These are phyloP conservation scores for Metopolophium dirhodum DNA, from an alignment of 1,140 invertebrate genomes.

Conservation along the genomic window DNA sequence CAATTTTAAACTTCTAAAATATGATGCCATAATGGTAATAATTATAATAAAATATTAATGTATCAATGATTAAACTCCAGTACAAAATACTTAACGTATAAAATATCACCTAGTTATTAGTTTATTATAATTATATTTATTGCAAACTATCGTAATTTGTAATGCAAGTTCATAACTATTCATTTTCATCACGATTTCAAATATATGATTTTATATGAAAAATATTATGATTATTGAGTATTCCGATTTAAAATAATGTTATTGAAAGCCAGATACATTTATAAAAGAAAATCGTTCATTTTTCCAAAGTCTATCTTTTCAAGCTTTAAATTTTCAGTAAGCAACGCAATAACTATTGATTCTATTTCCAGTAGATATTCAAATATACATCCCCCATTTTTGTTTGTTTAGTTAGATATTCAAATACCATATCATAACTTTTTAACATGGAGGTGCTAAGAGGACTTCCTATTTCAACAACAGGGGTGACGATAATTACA, in stretches of 20 bases:
- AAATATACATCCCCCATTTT: background rate
- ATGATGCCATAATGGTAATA: no score
- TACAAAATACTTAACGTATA: no score
- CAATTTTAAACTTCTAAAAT: no score
- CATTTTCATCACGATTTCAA: background rate
- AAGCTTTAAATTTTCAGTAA: background rate
- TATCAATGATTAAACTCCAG: no score
- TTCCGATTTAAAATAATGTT: background rate
- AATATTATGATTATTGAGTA: background rate
- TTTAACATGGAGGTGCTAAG: conserved; percentile 36
- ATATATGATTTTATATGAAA: background rate
- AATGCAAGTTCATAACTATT: background rate
- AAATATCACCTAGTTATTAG: no score
- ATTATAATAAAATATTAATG: no score
- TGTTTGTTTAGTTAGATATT: conserved; percentile 22
- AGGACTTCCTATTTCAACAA: conserved; percentile 43
- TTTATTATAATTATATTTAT: background rate
- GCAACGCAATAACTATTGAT: conserved; percentile 20
- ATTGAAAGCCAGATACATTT: background rate
- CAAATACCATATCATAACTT: conserved; percentile 56
- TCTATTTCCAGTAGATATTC: conserved; percentile 7
- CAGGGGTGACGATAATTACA: conserved; percentile 55
- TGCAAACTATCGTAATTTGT: background rate
- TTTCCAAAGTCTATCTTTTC: background rate
- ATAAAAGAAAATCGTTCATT: background rate